Base-by-base conservation (phyloP, 2,888 invertebrate species). In the Drosophila paucipuncta region DNA sequence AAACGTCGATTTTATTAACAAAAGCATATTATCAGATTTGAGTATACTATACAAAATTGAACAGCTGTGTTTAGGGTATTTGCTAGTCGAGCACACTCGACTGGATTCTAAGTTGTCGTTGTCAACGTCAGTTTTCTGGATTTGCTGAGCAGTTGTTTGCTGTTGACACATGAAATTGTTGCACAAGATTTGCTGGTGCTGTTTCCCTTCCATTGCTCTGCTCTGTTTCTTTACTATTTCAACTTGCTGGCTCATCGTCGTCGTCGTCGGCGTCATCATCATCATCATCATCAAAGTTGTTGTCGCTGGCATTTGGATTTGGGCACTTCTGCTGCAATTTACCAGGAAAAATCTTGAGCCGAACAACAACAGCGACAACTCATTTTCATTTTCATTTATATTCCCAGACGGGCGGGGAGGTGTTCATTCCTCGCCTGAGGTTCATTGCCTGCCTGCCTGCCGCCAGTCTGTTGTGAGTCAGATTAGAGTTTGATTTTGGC, bases 151-250 rank as follows among this genome's bases (percentile, higher is more conserved):
- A 39, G 50, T 50, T 71, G 43, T 43, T 52, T 57, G 58, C 53
- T 50, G 76, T 68, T 76, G 76, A 78, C 76, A 73, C 68, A 73
- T 78, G 68, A 73, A 78, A 78, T 78, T 64, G 73, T 68, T 77
- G 74, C 78, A 73, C 73, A 78, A 71, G 70, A 62, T 62, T 62
- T 69, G 49, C 25, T 55, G 53, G 31, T 22, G 16, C 37, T 25
- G 47, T 47, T 37, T 55, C 4, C 35, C 55, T n/a, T 18, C 37
- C 18, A 49, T 52, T 52, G 43, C 4, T 10, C 11, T n/a, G 13
- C n/a, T 39, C 10, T 35, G 16, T 31, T 7, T 7, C 54, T 31
- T 53, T 7, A 33, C 25, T 49, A n/a, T 50, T 16, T 30, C 68
- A 68, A 37, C 68, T 30, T 59, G 63, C 33, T 60, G 70, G 53